These are phyloP conservation scores for Gadus chalcogrammus DNA, from an alignment of 2,113 vertebrate genomes.

Conservation along the genomic window DNA sequence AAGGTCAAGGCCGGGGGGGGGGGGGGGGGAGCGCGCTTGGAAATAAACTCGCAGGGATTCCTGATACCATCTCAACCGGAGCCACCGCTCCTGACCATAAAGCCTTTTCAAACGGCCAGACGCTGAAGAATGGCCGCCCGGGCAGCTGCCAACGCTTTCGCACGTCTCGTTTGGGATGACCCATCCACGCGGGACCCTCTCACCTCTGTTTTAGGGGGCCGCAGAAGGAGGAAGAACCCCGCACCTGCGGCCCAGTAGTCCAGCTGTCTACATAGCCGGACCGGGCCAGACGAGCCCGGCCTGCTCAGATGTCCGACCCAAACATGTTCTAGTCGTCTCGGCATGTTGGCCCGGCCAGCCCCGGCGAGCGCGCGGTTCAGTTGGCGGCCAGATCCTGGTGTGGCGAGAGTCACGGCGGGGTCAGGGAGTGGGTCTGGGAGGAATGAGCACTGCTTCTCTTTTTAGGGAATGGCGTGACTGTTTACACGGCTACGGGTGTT, in stretches of 20 bases:
- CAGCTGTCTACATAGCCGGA: slow-evolving; percentile 66
- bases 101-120: neutral
- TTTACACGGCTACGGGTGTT: slow-evolving; percentile 47
- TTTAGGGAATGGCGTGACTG: slow-evolving; percentile 43
- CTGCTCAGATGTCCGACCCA: slow-evolving; percentile 61
- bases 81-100: slow-evolving; percentile 36
- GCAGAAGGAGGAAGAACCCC: slow-evolving; percentile 47
- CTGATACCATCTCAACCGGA: slow-evolving; percentile 34
- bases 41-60: slow-evolving; percentile 33
- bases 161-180: neutral
- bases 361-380: slow-evolving; percentile 52
- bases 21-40: slow-evolving; percentile 32
- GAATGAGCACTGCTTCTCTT: neutral
- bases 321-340: slow-evolving; percentile 62
- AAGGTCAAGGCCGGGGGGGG: slow-evolving; percentile 47
- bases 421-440: slow-evolving; percentile 46
- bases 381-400: slow-evolving; percentile 67
- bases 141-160: neutral
- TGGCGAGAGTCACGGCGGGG: slow-evolving; percentile 47
- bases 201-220: slow-evolving; percentile 22
- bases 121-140: neutral
- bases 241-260: slow-evolving; percentile 62
- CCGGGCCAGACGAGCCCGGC: slow-evolving; percentile 51
- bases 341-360: slow-evolving; percentile 55
- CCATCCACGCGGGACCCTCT: neutral